Percentiles rank a stretch among this genome's conserved stretches.
These are phyloP conservation scores for Ptychochromis oligacanthus DNA, from an alignment of 2,113 vertebrate genomes.

Conservation along the genomic window DNA sequence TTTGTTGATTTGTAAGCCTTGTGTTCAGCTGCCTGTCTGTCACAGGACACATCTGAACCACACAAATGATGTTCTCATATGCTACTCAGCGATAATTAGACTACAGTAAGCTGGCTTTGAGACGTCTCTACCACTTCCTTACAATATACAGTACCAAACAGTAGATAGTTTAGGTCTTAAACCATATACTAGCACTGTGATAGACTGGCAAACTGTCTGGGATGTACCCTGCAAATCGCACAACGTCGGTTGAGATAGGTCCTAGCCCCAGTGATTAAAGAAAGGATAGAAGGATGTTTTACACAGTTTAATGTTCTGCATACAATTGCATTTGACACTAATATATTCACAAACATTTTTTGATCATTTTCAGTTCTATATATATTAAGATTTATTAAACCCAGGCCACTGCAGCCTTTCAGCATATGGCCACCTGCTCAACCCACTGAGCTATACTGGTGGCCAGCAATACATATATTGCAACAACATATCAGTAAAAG, in stretches of 20 bases:
- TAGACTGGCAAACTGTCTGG: background rate
- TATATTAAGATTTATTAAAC: no score
- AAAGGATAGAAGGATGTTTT: background rate
- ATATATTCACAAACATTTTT: background rate
- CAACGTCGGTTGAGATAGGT: background rate
- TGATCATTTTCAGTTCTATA: background rate
- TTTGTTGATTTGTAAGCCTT: constrained; percentile 8
- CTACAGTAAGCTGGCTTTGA: background rate
- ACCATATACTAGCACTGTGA: background rate
- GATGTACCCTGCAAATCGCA: background rate
- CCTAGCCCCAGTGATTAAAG: background rate
- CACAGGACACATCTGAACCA: background rate
- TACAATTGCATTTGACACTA: background rate
- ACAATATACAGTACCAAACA: background rate
- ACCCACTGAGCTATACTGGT: no score
- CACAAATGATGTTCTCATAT: constrained; percentile 12
- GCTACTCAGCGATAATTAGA: background rate
- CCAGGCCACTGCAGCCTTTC: no score
- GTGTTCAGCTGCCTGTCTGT: background rate
- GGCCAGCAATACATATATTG: no score
- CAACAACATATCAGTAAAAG: no score
- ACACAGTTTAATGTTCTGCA: background rate
- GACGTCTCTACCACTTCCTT: background rate
- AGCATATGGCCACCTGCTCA: no score
- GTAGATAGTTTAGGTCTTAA: background rate